A percentile compares a stretch with the other conserved stretches of the same genome.
Evolutionary conservation across 2,888 invertebrate genomes (phyloP).

Genomic region (Chymomyza amoena): DNA sequence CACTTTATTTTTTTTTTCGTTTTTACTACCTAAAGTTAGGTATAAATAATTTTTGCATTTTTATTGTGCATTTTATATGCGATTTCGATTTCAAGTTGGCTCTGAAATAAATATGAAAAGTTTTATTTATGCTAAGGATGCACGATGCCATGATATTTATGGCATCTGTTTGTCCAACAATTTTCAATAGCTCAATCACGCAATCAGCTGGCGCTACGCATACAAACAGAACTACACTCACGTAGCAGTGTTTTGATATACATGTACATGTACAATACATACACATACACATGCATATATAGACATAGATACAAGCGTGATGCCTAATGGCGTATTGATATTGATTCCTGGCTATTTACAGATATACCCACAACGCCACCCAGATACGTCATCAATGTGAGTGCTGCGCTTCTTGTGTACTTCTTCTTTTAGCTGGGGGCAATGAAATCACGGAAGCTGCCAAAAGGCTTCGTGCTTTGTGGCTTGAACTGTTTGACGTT

Average conservation of each 20-base stretch:
- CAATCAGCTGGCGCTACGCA: constrained; percentile 30
- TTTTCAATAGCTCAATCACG: constrained; percentile 71
- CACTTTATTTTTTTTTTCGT: constrained; percentile 30
- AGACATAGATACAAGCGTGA: neutral
- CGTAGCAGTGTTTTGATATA: constrained; percentile 18
- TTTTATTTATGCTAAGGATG: constrained; percentile 65
- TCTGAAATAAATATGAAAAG: constrained; percentile 71
- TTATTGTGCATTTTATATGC: constrained; percentile 64
- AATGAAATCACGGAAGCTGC: constrained; percentile 79
- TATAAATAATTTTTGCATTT: constrained; percentile 73
- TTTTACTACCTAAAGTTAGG: constrained; percentile 51
- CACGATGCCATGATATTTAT: constrained; percentile 60
- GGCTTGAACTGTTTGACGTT: constrained; percentile 79
- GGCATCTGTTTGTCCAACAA: constrained; percentile 73
- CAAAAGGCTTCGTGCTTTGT: constrained; percentile 78
- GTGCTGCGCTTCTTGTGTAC: constrained; percentile 60
- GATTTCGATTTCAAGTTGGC: constrained; percentile 61
- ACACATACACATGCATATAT: neutral
- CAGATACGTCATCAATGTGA: constrained; percentile 74
- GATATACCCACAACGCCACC: constrained; percentile 34
- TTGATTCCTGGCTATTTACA: constrained; percentile 29
- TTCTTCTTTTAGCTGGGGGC: constrained; percentile 61
- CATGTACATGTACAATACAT: no score
- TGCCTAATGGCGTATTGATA: neutral
- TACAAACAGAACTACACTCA: constrained; percentile 19